Evolutionary conservation across 2,113 vertebrate genomes (phyloP).

Genomic region (Perccottus glenii): DNA sequence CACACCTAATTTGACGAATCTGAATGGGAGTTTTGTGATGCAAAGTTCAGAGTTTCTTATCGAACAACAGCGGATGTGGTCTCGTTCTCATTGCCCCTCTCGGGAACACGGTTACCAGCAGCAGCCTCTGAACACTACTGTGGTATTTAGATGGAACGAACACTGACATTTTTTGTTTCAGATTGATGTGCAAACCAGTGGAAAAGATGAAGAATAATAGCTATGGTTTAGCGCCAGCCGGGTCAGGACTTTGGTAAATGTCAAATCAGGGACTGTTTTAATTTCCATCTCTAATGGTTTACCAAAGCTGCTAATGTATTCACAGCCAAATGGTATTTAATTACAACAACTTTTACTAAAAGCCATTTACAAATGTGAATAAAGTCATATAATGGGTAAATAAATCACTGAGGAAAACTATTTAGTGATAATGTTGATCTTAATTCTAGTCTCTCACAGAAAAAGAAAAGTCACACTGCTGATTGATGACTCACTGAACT

Average conservation of each 20-base stretch:
- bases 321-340: background rate
- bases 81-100: constrained; percentile 7
- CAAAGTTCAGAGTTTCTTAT: constrained; percentile 42
- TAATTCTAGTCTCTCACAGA: background rate
- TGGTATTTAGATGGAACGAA: constrained; percentile 50
- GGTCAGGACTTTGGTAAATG: constrained; percentile 17
- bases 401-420: too few species aligned
- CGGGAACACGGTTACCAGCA: constrained; percentile 33
- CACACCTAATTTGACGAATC: constrained; percentile 26
- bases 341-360: background rate
- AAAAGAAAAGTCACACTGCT: background rate
- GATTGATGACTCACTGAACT: constrained; percentile 2
- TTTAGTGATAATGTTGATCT: too few species aligned
- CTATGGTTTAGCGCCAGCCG: constrained; percentile 43
- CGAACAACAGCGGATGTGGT: constrained; percentile 58
- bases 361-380: background rate
- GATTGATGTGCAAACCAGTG: background rate
- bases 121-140: constrained; percentile 29
- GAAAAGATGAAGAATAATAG: constrained; percentile 34
- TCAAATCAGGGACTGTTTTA: constrained; percentile 19
- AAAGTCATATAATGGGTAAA: too few species aligned
- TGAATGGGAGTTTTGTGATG: constrained; percentile 1
- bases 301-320: background rate
- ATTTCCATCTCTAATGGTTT: background rate
- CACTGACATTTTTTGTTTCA: constrained; percentile 46